phyloP scores from a whole-genome alignment of 2,797 vertebrate genomes.

The Passerculus sandwichensis region DNA sequence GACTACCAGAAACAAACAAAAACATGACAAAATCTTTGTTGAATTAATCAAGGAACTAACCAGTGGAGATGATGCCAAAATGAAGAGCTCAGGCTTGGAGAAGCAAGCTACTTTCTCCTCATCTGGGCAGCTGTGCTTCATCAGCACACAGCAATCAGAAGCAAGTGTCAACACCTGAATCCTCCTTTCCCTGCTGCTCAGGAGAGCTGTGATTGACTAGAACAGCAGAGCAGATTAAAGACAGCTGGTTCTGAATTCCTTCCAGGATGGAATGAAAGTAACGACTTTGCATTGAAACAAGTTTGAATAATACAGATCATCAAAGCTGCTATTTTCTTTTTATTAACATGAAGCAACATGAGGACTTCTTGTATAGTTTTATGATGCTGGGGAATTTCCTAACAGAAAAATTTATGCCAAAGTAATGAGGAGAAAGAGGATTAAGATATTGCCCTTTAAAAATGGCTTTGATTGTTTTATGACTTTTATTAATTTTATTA shows the following conservation, averaged over 20 bases:
- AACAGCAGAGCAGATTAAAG: neutral
- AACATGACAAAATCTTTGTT: neutral
- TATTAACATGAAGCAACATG: neutral
- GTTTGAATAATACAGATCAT: neutral
- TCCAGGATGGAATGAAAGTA: neutral
- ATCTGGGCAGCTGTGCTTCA: neutral
- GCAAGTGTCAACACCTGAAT: neutral
- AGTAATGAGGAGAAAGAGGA: neutral
- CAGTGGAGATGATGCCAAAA: accelerated
- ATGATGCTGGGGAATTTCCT: neutral
- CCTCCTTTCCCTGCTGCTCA: neutral
- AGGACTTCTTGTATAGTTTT: neutral
- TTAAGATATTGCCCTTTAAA: neutral
- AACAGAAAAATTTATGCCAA: neutral
- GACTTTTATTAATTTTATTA: neutral
- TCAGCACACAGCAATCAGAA: neutral
- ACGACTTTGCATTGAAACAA: neutral
- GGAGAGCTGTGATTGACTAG: neutral
- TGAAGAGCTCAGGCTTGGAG: neutral
- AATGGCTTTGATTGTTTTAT: neutral
- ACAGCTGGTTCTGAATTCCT: neutral
- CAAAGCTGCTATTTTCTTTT: neutral
- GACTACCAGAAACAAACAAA: neutral
- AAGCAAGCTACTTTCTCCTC: accelerated
- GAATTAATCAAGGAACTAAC: neutral